Evolutionary conservation across 2,113 vertebrate genomes (phyloP), one percentile per base, ranked within the genome.

Genomic region (Falcunculus frontatus): DNA sequence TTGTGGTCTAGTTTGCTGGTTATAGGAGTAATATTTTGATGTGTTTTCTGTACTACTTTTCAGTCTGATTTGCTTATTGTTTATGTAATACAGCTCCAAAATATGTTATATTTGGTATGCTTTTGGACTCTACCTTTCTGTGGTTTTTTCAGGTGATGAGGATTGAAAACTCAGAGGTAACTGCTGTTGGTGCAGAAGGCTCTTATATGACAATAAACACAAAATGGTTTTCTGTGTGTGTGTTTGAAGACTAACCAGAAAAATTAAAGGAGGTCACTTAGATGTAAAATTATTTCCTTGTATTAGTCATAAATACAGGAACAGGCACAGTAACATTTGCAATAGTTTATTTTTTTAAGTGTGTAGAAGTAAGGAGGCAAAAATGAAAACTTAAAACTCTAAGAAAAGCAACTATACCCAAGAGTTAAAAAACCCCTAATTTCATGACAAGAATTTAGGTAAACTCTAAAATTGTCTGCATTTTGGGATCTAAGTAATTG

Each of bases 61-160:
- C 16, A 12, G 9, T 69, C 47, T 73, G 33, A n/a, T 70, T 77
- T 85, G 33, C n/a, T 70, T 90, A 29, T 26, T 73, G 50, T 77
- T 77, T 67, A 14, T 60, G 42, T 72, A 53, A 41, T 74, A 70
- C 33, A 41, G 29, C 42, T 94, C 60, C 84, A 53, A 82, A 76
- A 20, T 53, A 39, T 0, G 0, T 79, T 70, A 4, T 41, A 37
- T 60, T 3, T 1, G 70, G 20, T 23, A 13, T 70, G 30, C 52
- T 44, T 83, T 88, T 77, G 68, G 63, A 35, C 37, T 50, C 39
- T 63, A 21, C 39, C 56, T 82, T 55, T 33, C 41, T 74, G 18
- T 39, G 62, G 26, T 55, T 92, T 89, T 84, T 79, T 39, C 1
- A 1, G 9, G 27, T 56, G 42, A 29, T 65, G 37, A 50, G 30